Evolutionary conservation across 2,113 vertebrate genomes (phyloP), one percentile per base, ranked within the genome.

Genomic region (Alosa alosa): DNA sequence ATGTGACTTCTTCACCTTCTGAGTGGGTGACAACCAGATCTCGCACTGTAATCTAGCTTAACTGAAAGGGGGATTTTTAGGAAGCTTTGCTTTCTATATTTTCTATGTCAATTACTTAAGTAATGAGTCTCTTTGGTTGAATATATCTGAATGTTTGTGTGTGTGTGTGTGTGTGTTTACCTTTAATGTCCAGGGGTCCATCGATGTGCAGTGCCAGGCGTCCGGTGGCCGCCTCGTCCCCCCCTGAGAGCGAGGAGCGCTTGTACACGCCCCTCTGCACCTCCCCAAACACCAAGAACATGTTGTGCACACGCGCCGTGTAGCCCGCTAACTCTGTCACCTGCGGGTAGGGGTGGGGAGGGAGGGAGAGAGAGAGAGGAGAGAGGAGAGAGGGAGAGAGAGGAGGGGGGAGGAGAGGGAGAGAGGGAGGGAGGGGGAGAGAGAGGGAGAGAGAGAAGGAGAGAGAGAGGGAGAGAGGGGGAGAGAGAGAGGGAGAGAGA

Each of bases 271-370:
- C 98, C 89, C 91, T 96, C 91, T 97, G 98, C 45, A 99, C 98
- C 88, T 99, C 98, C 47, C 97, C 96, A 50, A 99, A 99, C 88
- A 99, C 98, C 81, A 93, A 92, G 87, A 99, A 97, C 98, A 99
- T 98, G 91, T 97, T 97, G 93, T 99, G 96, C 41, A 99, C 98
- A 11, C 98, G 95, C 18, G 98, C 97, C 0, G 98, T 99, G 91
- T 99, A 99, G 46, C 98, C 98, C 55, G 98, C 98, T 92, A 99
- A 92, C 91, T 99, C 98, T 11, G 98, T 99, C 90, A 99, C 92
- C 98, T 99, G 91, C 31, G 31, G 31, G 31, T 31, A 31, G 31
- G 31, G 31, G 31, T 31, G 25, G 11, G 31, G 10, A 11, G 64
- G 9, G 31, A 68, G 52, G 4, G 52, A 55, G 13, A 0, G 52